A percentile compares a stretch with the other conserved stretches of the same genome.
These are phyloP conservation scores for Neocrepidodera transversa DNA, from an alignment of 2,888 invertebrate species.

Conservation along the genomic window DNA sequence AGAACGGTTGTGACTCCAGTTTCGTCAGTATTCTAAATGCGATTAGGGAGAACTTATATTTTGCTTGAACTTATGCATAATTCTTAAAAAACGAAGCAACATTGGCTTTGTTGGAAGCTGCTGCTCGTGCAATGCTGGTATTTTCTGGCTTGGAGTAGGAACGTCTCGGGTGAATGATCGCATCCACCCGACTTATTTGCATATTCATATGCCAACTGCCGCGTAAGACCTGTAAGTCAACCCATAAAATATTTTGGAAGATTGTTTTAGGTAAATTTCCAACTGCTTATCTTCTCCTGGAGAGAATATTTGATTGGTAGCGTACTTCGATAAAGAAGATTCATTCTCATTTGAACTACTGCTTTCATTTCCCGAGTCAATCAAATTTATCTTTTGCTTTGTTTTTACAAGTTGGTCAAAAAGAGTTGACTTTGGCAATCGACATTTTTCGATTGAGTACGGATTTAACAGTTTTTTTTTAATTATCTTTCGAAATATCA, in stretches of 20 bases:
- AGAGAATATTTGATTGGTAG: no score
- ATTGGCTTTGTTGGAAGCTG: slow-evolving; percentile 2
- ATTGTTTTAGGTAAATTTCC: no score
- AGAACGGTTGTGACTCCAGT: slow-evolving; percentile 29
- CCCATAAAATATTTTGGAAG: no score
- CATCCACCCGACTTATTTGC: not conserved
- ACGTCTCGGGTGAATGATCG: slow-evolving; percentile 23
- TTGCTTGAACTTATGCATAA: slow-evolving; percentile 5
- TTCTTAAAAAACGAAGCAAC: slow-evolving; percentile 5
- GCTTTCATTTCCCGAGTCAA: not conserved
- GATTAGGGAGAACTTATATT: no score
- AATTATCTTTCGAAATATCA: not conserved
- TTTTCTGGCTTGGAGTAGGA: slow-evolving; percentile 27
- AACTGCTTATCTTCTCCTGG: no score
- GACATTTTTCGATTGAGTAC: not conserved
- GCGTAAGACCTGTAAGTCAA: no score
- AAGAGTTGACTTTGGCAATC: not conserved
- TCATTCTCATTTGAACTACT: no score
- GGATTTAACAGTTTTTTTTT: slow-evolving; percentile 1
- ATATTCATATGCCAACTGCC: not conserved
- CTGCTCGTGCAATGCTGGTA: not conserved
- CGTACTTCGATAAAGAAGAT: no score
- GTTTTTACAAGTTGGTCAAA: not conserved
- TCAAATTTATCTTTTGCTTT: not conserved
- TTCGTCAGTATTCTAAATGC: no score